These are phyloP conservation scores for Dysidea cf. avara DNA, from an alignment of 37 sponge, comb jelly and placozoan genomes.

Conservation along the genomic window DNA sequence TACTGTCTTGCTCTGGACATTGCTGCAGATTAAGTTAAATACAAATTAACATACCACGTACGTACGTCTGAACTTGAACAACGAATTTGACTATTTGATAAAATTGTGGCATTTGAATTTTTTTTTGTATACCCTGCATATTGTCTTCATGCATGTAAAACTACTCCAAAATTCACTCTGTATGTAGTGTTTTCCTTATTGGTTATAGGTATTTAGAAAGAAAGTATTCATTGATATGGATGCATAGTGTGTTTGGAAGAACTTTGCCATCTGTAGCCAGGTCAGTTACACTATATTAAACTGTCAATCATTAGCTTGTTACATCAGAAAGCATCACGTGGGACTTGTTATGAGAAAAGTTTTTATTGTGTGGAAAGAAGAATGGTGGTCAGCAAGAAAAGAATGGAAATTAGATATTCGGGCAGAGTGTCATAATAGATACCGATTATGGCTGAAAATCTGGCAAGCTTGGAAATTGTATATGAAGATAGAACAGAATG, in stretches of 20 bases:
- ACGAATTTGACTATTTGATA: no score
- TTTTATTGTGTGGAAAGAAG: slow-evolving; percentile 37
- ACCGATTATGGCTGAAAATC: slow-evolving; percentile 54
- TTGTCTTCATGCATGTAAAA: no score
- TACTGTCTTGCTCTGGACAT: no score
- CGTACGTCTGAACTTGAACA: no score
- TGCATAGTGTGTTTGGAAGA: slow-evolving; percentile 43
- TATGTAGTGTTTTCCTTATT: no score
- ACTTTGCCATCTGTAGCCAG: slow-evolving; percentile 40
- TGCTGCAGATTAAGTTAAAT: no score
- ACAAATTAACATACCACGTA: no score
- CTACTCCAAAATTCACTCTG: no score
- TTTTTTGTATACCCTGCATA: no score
- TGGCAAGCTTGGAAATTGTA: slow-evolving; percentile 58
- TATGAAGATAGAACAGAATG: neutral
- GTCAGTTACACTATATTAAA: neutral
- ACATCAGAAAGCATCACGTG: slow-evolving; percentile 3
- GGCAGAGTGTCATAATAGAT: slow-evolving; percentile 80
- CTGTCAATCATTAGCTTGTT: neutral
- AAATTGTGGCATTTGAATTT: no score
- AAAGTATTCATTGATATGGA: slow-evolving; percentile 43
- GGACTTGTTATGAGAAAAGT: slow-evolving; percentile 14
- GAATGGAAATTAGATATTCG: slow-evolving; percentile 83
- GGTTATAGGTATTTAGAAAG: slow-evolving; percentile 27
- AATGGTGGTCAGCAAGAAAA: slow-evolving; percentile 52